These are phyloP conservation scores for Lagria hirta DNA, from an alignment of 2,888 invertebrate species.

Conservation along the genomic window DNA sequence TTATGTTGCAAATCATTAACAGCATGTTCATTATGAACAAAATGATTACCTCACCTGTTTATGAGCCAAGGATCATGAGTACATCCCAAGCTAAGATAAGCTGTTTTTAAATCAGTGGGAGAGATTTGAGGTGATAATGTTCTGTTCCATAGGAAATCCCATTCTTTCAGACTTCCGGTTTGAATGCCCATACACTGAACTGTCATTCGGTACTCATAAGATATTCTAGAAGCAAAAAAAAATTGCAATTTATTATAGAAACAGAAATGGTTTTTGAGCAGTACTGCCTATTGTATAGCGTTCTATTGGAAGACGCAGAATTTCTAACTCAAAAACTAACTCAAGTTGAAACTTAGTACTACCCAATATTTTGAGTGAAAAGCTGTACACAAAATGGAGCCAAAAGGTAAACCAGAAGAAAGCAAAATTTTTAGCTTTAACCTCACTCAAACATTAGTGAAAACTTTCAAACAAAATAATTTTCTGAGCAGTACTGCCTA, in stretches of 20 bases:
- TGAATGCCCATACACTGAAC: conserved; percentile 66
- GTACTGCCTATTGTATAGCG: not conserved
- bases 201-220: conserved; percentile 63
- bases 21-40: no score
- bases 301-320: no score
- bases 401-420: no score
- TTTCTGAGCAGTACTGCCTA: no score
- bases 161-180: conserved; percentile 66
- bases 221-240: conserved; percentile 56
- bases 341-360: no score
- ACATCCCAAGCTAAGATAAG: conserved; percentile 57
- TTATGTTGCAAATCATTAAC: no score
- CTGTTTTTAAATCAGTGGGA: conserved; percentile 55
- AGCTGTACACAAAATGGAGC: no score
- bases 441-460: no score
- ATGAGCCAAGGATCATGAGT: conserved; percentile 58
- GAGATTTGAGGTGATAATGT: conserved; percentile 64
- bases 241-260: conserved; percentile 4
- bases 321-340: no score
- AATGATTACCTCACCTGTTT: conserved; percentile 52
- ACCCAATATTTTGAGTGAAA: no score
- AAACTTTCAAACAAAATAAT: no score
- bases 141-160: conserved; percentile 68
- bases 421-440: no score
- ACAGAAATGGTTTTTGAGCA: conserved; percentile 1